Percentiles rank a stretch among this genome's conserved stretches.
Conservation (phyloP, 2,113 vertebrate species). For the Pitta sordida region DNA sequence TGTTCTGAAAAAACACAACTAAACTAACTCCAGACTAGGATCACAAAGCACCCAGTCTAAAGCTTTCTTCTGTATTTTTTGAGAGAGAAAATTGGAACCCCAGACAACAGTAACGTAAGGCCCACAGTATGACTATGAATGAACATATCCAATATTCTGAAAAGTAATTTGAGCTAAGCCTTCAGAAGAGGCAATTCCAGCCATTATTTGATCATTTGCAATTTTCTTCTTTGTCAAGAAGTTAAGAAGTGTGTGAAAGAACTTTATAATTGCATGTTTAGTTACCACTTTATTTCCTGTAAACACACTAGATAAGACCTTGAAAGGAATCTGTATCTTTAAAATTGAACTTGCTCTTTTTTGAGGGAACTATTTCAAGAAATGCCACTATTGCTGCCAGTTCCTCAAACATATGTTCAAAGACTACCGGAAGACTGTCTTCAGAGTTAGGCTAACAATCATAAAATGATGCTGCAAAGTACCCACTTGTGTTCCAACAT, state of each 20-base stretch:
- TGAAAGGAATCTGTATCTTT: neutral
- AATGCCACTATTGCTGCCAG: neutral
- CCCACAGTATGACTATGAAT: neutral
- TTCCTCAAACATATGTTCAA: slow-evolving; percentile 15
- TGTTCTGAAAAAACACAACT: neutral
- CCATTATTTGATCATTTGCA: neutral
- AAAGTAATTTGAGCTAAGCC: neutral
- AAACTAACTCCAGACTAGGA: neutral
- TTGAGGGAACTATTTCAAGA: neutral
- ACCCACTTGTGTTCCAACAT: slow-evolving; percentile 29
- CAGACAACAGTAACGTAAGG: neutral
- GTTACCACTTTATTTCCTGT: neutral
- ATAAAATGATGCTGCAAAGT: slow-evolving; percentile 36
- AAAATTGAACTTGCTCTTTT: slow-evolving; percentile 4
- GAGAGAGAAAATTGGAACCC: neutral
- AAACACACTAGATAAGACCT: neutral
- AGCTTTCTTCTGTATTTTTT: neutral
- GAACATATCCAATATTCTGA: neutral
- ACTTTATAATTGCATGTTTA: neutral
- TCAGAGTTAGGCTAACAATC: neutral
- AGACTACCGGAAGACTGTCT: neutral
- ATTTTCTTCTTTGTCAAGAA: neutral
- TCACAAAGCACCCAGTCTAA: neutral
- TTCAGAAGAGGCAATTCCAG: neutral
- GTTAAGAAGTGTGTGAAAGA: neutral